Conservation (phyloP, 1,140 invertebrate species). For the Lasioglossum baleicum region DNA sequence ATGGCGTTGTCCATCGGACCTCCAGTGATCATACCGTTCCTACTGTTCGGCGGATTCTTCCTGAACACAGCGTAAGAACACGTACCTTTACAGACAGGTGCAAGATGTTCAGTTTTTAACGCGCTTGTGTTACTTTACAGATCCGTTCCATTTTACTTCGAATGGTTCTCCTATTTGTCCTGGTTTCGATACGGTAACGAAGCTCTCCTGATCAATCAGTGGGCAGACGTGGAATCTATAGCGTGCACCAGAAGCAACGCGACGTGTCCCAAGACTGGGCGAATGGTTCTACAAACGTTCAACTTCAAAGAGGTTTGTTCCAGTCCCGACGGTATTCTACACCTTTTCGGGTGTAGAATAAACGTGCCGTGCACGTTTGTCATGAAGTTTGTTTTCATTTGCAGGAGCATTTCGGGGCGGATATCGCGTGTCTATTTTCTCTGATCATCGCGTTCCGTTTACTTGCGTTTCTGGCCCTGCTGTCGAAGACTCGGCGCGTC, state of each 20-base stretch:
- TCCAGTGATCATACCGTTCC: conserved; percentile 94
- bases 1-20: conserved; percentile 94
- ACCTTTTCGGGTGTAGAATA: too few species aligned
- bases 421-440: conserved; percentile 85
- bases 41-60: conserved; percentile 98
- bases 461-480: conserved; percentile 87
- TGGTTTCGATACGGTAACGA: conserved; percentile 98
- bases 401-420: conserved; percentile 85
- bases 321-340: neutral
- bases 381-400: conserved; percentile 51
- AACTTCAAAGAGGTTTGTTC: conserved; percentile 87
- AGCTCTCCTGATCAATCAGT: conserved; percentile 96
- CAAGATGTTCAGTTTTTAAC: too few species aligned
- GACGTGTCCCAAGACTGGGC: conserved; percentile 88
- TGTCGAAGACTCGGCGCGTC: conserved; percentile 81
- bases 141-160: conserved; percentile 92
- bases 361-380: too few species aligned
- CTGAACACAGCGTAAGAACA: conserved; percentile 90
- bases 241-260: conserved; percentile 86
- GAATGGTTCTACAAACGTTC: conserved; percentile 88
- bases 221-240: conserved; percentile 87
- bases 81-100: neutral
- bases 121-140: conserved; percentile 72
- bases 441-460: conserved; percentile 89
- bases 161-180: conserved; percentile 95